These are phyloP conservation scores for Steatocranus sp. DNA, from an alignment of 2,797 vertebrate genomes.

Conservation along the genomic window DNA sequence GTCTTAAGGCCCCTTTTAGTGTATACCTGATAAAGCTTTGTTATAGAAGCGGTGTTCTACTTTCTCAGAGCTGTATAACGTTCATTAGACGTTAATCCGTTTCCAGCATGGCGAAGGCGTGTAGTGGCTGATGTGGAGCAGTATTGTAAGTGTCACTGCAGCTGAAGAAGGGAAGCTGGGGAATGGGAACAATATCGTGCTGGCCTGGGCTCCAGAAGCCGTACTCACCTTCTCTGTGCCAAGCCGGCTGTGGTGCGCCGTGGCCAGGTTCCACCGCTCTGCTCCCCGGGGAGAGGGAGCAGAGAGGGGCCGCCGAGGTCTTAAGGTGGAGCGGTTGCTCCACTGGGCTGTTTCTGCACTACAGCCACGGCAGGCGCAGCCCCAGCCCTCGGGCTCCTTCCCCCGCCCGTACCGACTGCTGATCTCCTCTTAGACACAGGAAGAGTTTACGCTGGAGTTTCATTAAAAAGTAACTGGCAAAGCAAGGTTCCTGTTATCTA, in stretches of 20 bases:
- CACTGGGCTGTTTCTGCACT: background rate
- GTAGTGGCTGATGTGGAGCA: slow-evolving; percentile 19
- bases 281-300: slow-evolving; percentile 46
- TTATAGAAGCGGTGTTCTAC: background rate
- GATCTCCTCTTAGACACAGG: background rate
- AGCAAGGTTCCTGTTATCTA: background rate
- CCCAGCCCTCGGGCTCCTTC: slow-evolving; percentile 16
- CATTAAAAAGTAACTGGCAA: slow-evolving; percentile 4
- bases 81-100: background rate
- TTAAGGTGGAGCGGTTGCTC: slow-evolving; percentile 64
- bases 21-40: background rate
- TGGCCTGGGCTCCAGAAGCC: slow-evolving; percentile 21
- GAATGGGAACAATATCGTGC: slow-evolving; percentile 12
- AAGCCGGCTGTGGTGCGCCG: slow-evolving; percentile 52
- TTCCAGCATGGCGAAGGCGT: background rate
- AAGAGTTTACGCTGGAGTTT: slow-evolving; percentile 22
- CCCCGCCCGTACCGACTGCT: background rate
- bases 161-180: slow-evolving; percentile 19
- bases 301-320: slow-evolving; percentile 55
- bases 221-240: slow-evolving; percentile 32
- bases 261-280: slow-evolving; percentile 34
- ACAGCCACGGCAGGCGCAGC: background rate
- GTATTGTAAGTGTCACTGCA: slow-evolving; percentile 23
- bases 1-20: background rate
- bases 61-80: background rate